A percentile compares a stretch with the other conserved stretches of the same genome.
Conservation (phyloP, 1,140 invertebrate species). For the Drosophila ambigua region DNA sequence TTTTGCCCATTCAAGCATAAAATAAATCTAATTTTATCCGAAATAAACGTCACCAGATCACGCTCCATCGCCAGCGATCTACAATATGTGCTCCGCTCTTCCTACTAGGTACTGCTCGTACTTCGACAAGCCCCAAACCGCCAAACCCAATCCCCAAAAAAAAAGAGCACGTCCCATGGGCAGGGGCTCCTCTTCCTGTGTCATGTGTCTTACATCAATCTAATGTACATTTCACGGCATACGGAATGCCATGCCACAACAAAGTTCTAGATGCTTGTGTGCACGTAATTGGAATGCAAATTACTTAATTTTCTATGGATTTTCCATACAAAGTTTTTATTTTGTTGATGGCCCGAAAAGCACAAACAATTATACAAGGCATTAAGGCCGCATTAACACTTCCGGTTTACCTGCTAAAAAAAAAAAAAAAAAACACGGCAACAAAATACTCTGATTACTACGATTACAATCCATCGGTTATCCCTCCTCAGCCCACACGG, state of each 20-base stretch:
- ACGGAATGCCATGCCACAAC: constrained; percentile 16
- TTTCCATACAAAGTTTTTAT: constrained; percentile 42
- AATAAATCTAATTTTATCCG: constrained; percentile 51
- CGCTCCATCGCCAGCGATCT: constrained; percentile 40
- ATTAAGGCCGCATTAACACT: constrained; percentile 63
- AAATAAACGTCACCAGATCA: constrained; percentile 42
- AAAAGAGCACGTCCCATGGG: constrained; percentile 28
- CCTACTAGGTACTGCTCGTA: not conserved
- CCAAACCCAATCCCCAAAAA: constrained; percentile 15
- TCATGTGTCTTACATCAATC: constrained; percentile 59
- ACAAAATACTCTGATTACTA: too few relatives aligned
- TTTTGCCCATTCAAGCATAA: constrained; percentile 52
- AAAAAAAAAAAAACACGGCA: too few relatives aligned
- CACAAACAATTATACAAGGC: constrained; percentile 62
- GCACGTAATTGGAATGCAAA: constrained; percentile 78
- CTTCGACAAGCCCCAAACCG: not conserved
- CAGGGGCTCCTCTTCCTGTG: constrained; percentile 52
- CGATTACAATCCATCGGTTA: too few relatives aligned
- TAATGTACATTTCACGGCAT: constrained; percentile 33
- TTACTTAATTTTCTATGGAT: constrained; percentile 71
- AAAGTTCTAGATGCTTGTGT: constrained; percentile 31
- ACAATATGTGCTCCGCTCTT: not conserved
- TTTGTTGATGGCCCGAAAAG: constrained; percentile 42
- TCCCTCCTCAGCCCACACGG: too few relatives aligned
- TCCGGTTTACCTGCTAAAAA: constrained; percentile 39